Percentiles rank a stretch among this genome's conserved stretches.
These are phyloP conservation scores for Imbricaverruca yamaguchii DNA, from an alignment of 2,888 invertebrate species.

Conservation along the genomic window DNA sequence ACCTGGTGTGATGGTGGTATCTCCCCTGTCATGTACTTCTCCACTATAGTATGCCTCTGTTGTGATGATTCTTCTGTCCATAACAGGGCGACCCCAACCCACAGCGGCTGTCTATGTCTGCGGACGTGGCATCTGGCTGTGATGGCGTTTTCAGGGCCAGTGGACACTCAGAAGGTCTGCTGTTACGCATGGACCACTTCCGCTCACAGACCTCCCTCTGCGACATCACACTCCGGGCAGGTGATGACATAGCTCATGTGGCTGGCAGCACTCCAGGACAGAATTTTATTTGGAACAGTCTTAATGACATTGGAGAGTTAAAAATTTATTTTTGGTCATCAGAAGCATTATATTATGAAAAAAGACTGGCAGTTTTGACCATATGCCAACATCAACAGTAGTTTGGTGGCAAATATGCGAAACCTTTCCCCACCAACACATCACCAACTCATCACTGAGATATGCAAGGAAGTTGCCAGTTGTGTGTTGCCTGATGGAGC, in stretches of 20 bases:
- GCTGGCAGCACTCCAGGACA: neutral
- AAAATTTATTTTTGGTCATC: neutral
- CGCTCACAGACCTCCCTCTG: constrained; percentile 31
- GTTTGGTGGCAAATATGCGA: no score
- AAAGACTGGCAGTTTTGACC: neutral
- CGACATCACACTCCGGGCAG: constrained; percentile 29
- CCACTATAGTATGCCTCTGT: no score
- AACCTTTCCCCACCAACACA: no score
- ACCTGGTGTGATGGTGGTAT: no score
- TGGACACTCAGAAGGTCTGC: constrained; percentile 29
- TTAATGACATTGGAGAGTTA: neutral
- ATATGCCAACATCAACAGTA: no score
- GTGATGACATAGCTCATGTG: neutral
- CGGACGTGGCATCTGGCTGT: constrained; percentile 3
- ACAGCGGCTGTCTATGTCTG: neutral
- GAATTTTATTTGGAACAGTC: neutral
- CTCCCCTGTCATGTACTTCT: no score
- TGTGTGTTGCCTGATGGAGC: no score
- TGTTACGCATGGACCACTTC: constrained; percentile 30
- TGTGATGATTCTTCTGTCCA: no score
- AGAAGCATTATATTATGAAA: neutral
- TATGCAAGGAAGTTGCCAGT: no score
- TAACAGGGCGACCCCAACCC: no score
- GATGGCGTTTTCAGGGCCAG: constrained; percentile 32
- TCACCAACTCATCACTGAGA: no score